Evolutionary conservation across 2,113 vertebrate species (phyloP), one percentile per base, ranked within the genome.

Genomic region (Prionailurus bengalensis): DNA sequence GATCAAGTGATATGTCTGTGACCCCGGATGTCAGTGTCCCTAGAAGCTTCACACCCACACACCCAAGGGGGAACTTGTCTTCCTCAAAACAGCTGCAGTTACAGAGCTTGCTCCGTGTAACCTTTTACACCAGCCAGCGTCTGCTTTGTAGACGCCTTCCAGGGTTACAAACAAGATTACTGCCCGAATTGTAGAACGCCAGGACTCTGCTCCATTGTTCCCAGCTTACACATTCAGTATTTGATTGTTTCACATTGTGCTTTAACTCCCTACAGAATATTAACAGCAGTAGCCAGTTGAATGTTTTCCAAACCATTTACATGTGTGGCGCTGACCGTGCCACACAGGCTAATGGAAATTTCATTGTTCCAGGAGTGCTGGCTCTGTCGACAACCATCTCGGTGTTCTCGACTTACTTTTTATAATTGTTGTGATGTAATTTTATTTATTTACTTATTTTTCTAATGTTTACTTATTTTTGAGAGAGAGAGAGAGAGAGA

Each of bases 291-390:
- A 63, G 48, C 93, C 88, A 48, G 76, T 31, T 65, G 86, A 89
- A 96, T 89, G 71, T 91, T 95, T 97, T 90, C 79, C 58, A 94
- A 94, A 96, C 29, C 92, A 81, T 96, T 94, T 76, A 25, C 33
- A 55, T 68, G 78, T 66, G 39, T 36, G 93, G 88, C 36, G 58
- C 51, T 91, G 33, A 84, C 45, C 42, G 53, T 76, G 80, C 61
- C 61, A 25, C 88, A 31, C 11, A 6, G 66, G 65, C 81, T 83
- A 95, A 89, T 97, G 89, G 81, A 68, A 89, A 89, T 82, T 51
- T 80, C 66, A 33, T 89, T 86, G 63, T 93, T 97, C 73, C 39
- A 42, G 83, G 45, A 85, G 33, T 36, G n/a, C 89, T 33, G 83
- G 79, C 61, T 91, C 83, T 85, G 65, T 82, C 61, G 86, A 31